Base-by-base conservation (phyloP, 1,140 invertebrate genomes). In the Belonocnema kinseyi region DNA sequence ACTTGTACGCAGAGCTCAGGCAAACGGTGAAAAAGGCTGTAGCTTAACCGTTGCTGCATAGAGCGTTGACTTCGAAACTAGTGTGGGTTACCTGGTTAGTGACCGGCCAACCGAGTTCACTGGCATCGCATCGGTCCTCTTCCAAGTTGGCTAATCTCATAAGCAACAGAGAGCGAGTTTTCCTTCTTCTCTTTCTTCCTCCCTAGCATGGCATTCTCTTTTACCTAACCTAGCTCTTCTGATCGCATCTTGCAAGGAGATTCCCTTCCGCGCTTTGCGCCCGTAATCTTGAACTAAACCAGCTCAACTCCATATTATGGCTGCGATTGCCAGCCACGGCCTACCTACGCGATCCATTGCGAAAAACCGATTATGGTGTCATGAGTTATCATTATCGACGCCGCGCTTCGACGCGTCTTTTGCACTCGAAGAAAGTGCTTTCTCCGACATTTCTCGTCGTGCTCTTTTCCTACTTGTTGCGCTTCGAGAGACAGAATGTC, bases 81-180 rank as follows among this genome's bases (percentile, higher is more conserved):
- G 90, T 91, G 89, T 91, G 90, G 90, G 90, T 91, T 91, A 91
- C 90, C 90, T 91, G 90, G 90, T 91, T 91, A 91, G 90, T 91
- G 90, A 91, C 90, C 90, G 90, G 90, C 89, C 90, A 91, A 91
- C 90, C 90, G 90, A 91, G 90, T 91, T 91, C 90, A 91, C 90
- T 91, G 90, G 89, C 90, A 90, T 90, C 90, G 89, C 90, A 90
- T 90, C 90, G 87, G 88, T 86, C 89, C 88, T 88, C 88, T 89
- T 88, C 86, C 87, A 90, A 86, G 84, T 90, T 89, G 85, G 89
- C 89, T 91, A 91, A 91, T 91, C 90, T 90, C 79, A 83, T 82
- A 82, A 84, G 81, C 80, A 84, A 79, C 82, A 80, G 77, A 82
- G 80, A 80, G 21, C n/a, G 73, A 72, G 70, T 72, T 70, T 79